phyloP scores from a whole-genome alignment of 1,140 invertebrate genomes.

The Dinothrombium tinctorium region DNA sequence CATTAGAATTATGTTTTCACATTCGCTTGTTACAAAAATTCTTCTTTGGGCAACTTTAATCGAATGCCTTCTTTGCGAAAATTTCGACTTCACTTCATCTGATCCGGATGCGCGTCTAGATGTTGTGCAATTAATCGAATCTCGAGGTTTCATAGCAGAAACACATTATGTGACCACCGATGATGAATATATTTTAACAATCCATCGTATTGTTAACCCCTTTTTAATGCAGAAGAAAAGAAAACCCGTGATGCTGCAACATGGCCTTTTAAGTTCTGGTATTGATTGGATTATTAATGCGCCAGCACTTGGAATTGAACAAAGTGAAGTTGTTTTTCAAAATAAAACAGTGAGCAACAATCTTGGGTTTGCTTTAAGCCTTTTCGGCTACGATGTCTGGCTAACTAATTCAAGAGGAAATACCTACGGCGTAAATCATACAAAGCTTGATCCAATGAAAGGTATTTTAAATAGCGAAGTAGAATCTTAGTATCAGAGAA shows the following conservation, averaged over 20 bases:
- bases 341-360: too few species aligned
- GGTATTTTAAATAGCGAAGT: not conserved
- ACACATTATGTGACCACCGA: constrained; percentile 8
- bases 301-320: too few species aligned
- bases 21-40: too few species aligned
- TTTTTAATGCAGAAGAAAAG: not conserved
- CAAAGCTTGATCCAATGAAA: constrained; percentile 1
- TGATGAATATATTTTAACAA: constrained; percentile 8
- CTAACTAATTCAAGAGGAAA: constrained; percentile 23
- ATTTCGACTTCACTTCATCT: too few species aligned
- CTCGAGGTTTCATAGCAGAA: constrained; percentile 9
- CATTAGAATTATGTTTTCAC: too few species aligned
- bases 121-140: constrained; percentile 7
- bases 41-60: too few species aligned
- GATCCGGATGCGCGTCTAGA: not conserved
- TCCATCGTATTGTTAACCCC: constrained; percentile 11
- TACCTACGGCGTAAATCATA: constrained; percentile 19
- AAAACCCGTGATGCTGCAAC: constrained; percentile 34
- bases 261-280: constrained; percentile 47
- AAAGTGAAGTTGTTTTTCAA: too few species aligned
- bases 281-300: not conserved
- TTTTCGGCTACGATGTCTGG: constrained; percentile 27
- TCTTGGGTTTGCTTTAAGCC: constrained; percentile 23
- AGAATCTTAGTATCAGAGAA: constrained; percentile 12
- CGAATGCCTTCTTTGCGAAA: too few species aligned